Evolutionary conservation across 2,113 vertebrate species (phyloP).

Genomic region (Epinephelus moara): DNA sequence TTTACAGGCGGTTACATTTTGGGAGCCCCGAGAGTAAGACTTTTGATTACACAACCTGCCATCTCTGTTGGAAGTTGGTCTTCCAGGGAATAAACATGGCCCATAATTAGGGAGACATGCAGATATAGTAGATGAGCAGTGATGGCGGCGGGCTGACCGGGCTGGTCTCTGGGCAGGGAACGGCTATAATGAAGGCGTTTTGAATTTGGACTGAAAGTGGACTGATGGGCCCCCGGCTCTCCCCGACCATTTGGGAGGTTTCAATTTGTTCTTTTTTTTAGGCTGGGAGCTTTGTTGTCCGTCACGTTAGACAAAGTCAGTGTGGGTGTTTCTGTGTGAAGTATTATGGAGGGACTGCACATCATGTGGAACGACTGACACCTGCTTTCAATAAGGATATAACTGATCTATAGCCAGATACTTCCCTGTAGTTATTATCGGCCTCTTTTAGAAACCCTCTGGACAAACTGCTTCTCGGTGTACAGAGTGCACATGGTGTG

Average conservation of each 20-base stretch:
- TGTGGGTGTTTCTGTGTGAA: constrained; percentile 15
- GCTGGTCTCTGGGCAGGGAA: constrained; percentile 56
- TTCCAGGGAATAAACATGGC: constrained; percentile 74
- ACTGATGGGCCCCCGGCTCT: constrained; percentile 47
- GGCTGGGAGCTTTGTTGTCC: constrained; percentile 50
- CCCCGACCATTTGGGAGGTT: constrained; percentile 19
- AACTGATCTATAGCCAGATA: not conserved
- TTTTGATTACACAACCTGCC: constrained; percentile 80
- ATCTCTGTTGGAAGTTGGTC: constrained; percentile 74
- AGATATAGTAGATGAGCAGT: constrained; percentile 57
- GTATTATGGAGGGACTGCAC: not conserved
- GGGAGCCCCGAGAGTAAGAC: constrained; percentile 66
- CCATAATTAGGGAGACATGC: constrained; percentile 75
- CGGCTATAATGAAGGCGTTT: constrained; percentile 70
- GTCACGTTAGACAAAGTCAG: not conserved
- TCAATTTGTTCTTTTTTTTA: constrained; percentile 20
- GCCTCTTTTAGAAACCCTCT: not conserved
- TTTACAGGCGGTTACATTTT: constrained; percentile 69
- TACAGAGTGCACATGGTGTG: not conserved
- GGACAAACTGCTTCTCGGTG: not conserved
- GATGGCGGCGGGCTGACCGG: constrained; percentile 36
- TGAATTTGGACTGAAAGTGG: constrained; percentile 56
- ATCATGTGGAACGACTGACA: constrained; percentile 17
- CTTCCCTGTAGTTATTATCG: constrained; percentile 4
- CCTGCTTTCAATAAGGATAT: not conserved